Evolutionary conservation across 2,113 vertebrate genomes (phyloP).

Genomic region (Percina caprodes): DNA sequence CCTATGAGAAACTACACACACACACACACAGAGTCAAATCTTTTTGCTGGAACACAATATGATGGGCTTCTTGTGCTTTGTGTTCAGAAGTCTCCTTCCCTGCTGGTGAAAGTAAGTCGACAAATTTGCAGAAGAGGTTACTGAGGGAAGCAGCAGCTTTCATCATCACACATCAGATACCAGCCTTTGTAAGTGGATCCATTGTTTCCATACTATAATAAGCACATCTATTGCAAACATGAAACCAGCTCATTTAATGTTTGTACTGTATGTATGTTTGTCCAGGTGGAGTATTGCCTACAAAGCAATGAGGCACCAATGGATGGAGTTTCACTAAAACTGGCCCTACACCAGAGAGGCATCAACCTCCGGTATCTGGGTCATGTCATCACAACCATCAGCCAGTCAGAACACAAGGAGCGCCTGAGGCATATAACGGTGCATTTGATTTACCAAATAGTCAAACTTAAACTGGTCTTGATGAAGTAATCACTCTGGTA

Average conservation of each 20-base stretch:
- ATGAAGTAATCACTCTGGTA: background rate
- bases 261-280: constrained; percentile 36
- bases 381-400: constrained; percentile 76
- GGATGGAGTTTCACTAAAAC: constrained; percentile 84
- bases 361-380: constrained; percentile 88
- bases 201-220: constrained; percentile 2
- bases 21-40: background rate
- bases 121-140: constrained; percentile 81
- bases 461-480: background rate
- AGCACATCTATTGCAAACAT: constrained; percentile 11
- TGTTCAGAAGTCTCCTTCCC: constrained; percentile 83
- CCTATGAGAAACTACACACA: background rate
- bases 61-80: constrained; percentile 6
- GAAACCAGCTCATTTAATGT: constrained; percentile 1
- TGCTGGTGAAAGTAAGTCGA: constrained; percentile 64
- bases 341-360: constrained; percentile 82
- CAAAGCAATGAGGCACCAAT: constrained; percentile 78
- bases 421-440: constrained; percentile 84
- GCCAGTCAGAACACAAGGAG: constrained; percentile 78
- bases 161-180: constrained; percentile 84
- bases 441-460: constrained; percentile 8
- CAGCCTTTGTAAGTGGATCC: constrained; percentile 82
- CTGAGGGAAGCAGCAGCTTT: constrained; percentile 84
- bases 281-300: constrained; percentile 81
- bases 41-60: background rate